Evolutionary conservation across 2,797 vertebrate species (phyloP).

Genomic region (Benthosema pterotum): DNA sequence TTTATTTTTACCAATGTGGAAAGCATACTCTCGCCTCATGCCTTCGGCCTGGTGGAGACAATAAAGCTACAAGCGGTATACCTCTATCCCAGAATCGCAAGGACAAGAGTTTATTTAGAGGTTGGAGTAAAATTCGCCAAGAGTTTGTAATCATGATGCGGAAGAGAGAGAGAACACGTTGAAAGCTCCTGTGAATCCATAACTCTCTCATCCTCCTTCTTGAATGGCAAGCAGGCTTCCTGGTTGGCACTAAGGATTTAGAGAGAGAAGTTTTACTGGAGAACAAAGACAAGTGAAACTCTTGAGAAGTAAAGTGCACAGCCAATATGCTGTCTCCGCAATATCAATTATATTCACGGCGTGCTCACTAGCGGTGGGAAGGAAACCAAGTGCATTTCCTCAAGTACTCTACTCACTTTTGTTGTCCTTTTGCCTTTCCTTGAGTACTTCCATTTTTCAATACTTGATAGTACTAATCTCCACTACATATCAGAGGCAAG

Average conservation of each 20-base stretch:
- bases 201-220: constrained; percentile 16
- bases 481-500: too few species aligned
- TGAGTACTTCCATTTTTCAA: too few species aligned
- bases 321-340: background rate
- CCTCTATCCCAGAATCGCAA: constrained; percentile 18
- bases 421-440: too few species aligned
- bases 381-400: too few species aligned
- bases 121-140: constrained; percentile 45
- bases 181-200: constrained; percentile 43
- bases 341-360: too few species aligned
- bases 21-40: too few species aligned
- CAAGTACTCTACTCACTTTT: too few species aligned
- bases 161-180: constrained; percentile 31
- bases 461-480: too few species aligned
- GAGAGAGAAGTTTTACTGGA: constrained; percentile 29
- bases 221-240: constrained; percentile 50
- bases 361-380: too few species aligned
- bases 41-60: too few species aligned
- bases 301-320: constrained; percentile 35
- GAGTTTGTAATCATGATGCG: constrained; percentile 26
- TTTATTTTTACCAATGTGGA: too few species aligned
- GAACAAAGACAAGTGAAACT: constrained; percentile 22
- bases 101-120: constrained; percentile 38
- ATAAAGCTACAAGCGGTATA: constrained; percentile 10
- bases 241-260: constrained; percentile 47